A percentile compares a stretch with the other conserved stretches of the same genome.
phyloP scores from a whole-genome alignment of 2,888 invertebrate species.

The Rhingia rostrata region DNA sequence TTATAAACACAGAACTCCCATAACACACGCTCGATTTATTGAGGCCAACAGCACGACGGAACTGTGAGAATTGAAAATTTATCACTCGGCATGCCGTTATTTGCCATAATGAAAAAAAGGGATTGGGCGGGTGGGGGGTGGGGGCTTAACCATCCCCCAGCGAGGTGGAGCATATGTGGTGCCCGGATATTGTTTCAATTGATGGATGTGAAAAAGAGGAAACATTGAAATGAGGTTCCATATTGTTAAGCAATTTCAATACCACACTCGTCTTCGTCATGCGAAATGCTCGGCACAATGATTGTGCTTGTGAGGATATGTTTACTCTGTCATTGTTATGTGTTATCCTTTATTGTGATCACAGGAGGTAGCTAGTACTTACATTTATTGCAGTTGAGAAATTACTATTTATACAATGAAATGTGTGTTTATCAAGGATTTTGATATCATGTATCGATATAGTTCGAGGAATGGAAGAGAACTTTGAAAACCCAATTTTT shows the following conservation, averaged over 20 bases:
- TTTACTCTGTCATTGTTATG: too few relatives aligned
- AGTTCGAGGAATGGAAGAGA: too few relatives aligned
- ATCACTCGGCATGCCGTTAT: slow-evolving; percentile 54
- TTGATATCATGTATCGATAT: too few relatives aligned
- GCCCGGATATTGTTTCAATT: slow-evolving; percentile 39
- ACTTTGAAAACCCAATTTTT: too few relatives aligned
- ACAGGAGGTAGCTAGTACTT: too few relatives aligned
- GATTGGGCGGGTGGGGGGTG: too few relatives aligned
- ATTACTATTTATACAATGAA: too few relatives aligned
- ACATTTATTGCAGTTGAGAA: too few relatives aligned
- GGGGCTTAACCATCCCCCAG: too few relatives aligned
- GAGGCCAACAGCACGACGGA: slow-evolving; percentile 14
- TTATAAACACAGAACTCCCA: neutral
- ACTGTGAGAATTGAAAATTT: slow-evolving; percentile 57
- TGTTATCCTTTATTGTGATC: too few relatives aligned
- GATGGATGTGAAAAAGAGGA: slow-evolving; percentile 43
- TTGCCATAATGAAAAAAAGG: slow-evolving; percentile 53
- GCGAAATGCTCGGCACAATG: neutral
- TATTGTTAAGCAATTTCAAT: slow-evolving; percentile 66
- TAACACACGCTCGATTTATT: neutral
- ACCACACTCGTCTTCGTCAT: slow-evolving; percentile 56
- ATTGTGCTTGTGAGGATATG: too few relatives aligned
- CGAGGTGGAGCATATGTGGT: neutral
- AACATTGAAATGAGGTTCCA: slow-evolving; percentile 37
- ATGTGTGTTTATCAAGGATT: too few relatives aligned